A percentile compares a stretch with the other conserved stretches of the same genome.
These are phyloP conservation scores for Mythimna albipuncta DNA, from an alignment of 2,888 invertebrate genomes.

Conservation along the genomic window DNA sequence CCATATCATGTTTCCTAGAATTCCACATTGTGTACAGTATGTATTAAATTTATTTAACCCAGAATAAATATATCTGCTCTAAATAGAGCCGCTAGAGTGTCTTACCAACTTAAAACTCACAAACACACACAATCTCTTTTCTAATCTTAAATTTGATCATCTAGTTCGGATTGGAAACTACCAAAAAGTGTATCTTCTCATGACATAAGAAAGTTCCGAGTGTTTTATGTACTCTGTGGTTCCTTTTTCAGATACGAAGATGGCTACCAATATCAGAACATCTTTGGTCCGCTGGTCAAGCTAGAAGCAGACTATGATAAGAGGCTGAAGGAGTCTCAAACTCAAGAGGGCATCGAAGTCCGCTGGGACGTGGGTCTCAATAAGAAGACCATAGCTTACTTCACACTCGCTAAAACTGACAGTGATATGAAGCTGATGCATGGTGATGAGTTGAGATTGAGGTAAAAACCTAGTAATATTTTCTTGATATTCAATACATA, in stretches of 20 bases:
- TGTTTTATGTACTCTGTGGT: background rate
- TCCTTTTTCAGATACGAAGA: constrained; percentile 95
- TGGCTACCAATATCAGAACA: constrained; percentile 99
- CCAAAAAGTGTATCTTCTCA: too few species aligned
- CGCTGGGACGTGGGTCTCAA: constrained; percentile 99
- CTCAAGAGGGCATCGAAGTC: constrained; percentile 99
- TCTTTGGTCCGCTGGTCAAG: constrained; percentile 99
- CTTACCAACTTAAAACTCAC: too few species aligned
- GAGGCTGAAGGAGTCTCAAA: constrained; percentile 99
- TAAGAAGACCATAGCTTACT: constrained; percentile 99
- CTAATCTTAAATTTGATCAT: background rate
- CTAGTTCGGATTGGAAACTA: too few species aligned
- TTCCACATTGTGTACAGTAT: too few species aligned
- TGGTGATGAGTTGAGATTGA: constrained; percentile 98
- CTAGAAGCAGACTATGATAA: constrained; percentile 99
- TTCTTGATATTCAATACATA: too few species aligned
- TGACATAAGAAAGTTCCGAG: background rate
- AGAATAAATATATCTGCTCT: background rate
- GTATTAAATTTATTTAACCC: background rate
- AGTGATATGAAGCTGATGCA: constrained; percentile 99
- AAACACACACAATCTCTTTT: too few species aligned
- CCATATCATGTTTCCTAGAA: too few species aligned
- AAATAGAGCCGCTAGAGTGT: too few species aligned
- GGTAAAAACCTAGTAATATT: constrained; percentile 77
- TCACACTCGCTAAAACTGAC: constrained; percentile 98